Base-by-base conservation (phyloP, 1,140 invertebrate species). In the Phocides pigmalion region DNA sequence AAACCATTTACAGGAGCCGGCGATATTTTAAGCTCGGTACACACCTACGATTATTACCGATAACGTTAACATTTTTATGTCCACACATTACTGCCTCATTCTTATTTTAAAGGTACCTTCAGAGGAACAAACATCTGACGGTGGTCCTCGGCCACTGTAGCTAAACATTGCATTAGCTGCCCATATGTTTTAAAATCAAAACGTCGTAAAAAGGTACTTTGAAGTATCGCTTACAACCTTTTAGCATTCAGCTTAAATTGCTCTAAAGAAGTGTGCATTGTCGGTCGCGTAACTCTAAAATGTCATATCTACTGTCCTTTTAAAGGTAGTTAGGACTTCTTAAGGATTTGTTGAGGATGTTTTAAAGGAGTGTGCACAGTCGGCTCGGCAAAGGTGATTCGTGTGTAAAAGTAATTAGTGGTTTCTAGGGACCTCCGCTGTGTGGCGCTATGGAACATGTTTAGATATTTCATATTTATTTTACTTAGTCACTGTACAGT, bases 331-430 rank as follows among this genome's bases (percentile, higher is more conserved):
- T 78, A 84, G 5, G 66, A 44, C 69, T 50, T 82, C 82, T 68
- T 71, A 12, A 32, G 20, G 47, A 65, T 51, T 20, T 39, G 42
- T 49, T 16, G 9, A 3, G 41, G 56, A 56, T 62, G 69, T 73
- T 53, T 53, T 79, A 76, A 76, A 76, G 75, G 64, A 62, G 63
- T 63, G 67, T 69, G 72, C 70, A 79, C 51, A 77, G 42, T 14
- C 82, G 81, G 78, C 66, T 46, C 61, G 51, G 74, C 44, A 85
- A 87, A 87, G 81, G 61, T 68, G 44, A 64, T 50, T 44, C 70
- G 76, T 87, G 65, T 85, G 75, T 74, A 53, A 62, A 62, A 76
- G 59, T 82, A 75, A 82, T 85, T 87, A 87, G 84, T 72, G 62
- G 51, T 51, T 56, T 32, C 39, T 19, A 58, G 67, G 66, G 81